Conservation (phyloP, 1,140 invertebrate species). For the Paraescarpia echinospica region DNA sequence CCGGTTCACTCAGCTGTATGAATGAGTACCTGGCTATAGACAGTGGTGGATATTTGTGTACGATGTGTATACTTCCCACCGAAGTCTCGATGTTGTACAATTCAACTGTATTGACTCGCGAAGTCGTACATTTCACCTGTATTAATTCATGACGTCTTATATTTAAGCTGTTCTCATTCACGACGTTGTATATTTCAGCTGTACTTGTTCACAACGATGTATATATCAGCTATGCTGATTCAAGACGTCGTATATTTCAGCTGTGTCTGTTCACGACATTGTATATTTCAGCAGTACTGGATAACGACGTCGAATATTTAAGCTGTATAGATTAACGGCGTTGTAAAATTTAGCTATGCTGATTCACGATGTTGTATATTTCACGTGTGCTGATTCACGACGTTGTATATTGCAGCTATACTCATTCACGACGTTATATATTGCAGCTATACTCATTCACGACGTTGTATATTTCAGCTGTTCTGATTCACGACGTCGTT, state of each 20-base stretch:
- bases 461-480: constrained; percentile 63
- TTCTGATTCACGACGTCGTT: constrained; percentile 99
- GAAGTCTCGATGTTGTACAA: neutral
- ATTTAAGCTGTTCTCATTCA: constrained; percentile 59
- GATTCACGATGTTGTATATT: neutral
- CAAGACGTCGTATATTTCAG: constrained; percentile 11
- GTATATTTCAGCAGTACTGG: constrained; percentile 76
- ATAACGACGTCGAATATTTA: neutral
- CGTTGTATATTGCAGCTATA: neutral
- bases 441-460: constrained; percentile 75
- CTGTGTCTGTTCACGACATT: neutral
- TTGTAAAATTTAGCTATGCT: constrained; percentile 76
- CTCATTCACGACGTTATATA: neutral
- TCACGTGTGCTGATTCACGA: neutral
- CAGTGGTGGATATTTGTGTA: no score
- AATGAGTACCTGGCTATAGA: no score
- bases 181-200: no score
- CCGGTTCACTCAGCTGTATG: no score
- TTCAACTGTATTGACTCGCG: neutral
- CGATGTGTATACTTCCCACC: no score
- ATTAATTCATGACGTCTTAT: neutral
- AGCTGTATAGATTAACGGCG: constrained; percentile 99
- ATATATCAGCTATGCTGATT: no score
- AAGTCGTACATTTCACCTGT: constrained; percentile 39
- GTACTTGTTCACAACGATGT: no score